These are phyloP conservation scores for Heterotis niloticus DNA, from an alignment of 2,113 vertebrate species.

Conservation along the genomic window DNA sequence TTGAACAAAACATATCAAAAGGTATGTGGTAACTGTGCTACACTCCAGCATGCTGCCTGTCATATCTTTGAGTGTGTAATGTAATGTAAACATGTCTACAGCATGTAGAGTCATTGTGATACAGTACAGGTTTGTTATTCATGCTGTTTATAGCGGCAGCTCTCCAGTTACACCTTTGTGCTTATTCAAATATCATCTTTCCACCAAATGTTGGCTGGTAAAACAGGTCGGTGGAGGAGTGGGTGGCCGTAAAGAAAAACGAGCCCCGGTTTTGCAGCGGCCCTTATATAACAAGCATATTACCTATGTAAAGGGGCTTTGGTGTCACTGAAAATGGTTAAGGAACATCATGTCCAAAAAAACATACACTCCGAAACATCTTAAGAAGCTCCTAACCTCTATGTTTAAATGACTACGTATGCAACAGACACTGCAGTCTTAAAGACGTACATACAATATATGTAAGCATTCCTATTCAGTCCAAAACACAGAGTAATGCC, in stretches of 20 bases:
- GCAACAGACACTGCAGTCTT: neutral
- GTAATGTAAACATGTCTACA: too few species aligned
- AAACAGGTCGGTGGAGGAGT: neutral
- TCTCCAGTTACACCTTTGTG: slow-evolving; percentile 20
- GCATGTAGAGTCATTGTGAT: too few species aligned
- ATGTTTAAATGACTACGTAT: neutral
- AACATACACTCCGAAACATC: neutral
- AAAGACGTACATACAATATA: neutral
- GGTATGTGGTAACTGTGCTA: too few species aligned
- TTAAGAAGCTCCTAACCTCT: neutral
- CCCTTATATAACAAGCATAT: slow-evolving; percentile 14
- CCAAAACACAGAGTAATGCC: too few species aligned
- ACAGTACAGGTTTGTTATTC: neutral
- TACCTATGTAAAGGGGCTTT: slow-evolving; percentile 11
- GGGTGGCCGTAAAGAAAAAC: slow-evolving; percentile 17
- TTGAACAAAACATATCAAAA: too few species aligned
- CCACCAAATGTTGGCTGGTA: slow-evolving; percentile 11
- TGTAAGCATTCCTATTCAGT: too few species aligned
- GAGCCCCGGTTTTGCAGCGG: slow-evolving; percentile 9
- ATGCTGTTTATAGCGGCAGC: neutral
- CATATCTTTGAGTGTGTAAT: too few species aligned
- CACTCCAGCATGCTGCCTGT: too few species aligned
- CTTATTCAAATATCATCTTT: slow-evolving; percentile 9
- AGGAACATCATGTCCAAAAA: neutral
- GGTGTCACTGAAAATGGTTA: neutral